Evolutionary conservation across 2,797 vertebrate genomes (phyloP).

Genomic region (Aldrovandia affinis): DNA sequence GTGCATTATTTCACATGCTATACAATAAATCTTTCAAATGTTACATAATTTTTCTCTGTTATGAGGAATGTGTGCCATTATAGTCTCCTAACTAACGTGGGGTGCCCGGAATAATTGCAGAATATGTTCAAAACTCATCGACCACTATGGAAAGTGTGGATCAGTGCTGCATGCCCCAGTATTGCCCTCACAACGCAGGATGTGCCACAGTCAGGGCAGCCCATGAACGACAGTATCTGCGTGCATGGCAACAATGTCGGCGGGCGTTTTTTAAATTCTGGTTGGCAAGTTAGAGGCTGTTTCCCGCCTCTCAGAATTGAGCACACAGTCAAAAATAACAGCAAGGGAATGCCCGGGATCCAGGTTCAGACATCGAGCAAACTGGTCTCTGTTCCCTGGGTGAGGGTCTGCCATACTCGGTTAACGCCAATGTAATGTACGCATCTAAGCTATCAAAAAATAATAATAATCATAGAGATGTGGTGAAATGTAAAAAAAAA

Average conservation of each 20-base stretch:
- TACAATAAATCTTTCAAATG: no score
- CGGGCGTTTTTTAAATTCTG: not conserved
- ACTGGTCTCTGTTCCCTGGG: not conserved
- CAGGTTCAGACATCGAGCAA: no score
- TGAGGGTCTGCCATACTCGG: not conserved
- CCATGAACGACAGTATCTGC: not conserved
- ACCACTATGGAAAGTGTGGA: not conserved
- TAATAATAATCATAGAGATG: not conserved
- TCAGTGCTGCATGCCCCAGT: not conserved
- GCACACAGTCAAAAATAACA: no score
- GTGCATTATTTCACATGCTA: no score
- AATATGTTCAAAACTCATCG: not conserved
- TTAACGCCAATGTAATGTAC: not conserved
- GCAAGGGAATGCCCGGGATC: not conserved
- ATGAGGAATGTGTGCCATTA: not conserved
- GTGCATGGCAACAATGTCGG: not conserved
- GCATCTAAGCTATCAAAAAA: not conserved
- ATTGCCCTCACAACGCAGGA: no score
- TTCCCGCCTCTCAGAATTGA: not conserved
- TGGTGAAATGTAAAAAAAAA: not conserved
- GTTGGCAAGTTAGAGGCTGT: not conserved
- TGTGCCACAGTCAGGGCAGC: not conserved
- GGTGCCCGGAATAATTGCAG: not conserved
- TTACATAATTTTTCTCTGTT: no score
- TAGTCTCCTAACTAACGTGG: not conserved